Percentiles rank a stretch among this genome's conserved stretches.
Evolutionary conservation across 2,113 vertebrate genomes (phyloP).

Genomic region (Potamarius usumacintae): DNA sequence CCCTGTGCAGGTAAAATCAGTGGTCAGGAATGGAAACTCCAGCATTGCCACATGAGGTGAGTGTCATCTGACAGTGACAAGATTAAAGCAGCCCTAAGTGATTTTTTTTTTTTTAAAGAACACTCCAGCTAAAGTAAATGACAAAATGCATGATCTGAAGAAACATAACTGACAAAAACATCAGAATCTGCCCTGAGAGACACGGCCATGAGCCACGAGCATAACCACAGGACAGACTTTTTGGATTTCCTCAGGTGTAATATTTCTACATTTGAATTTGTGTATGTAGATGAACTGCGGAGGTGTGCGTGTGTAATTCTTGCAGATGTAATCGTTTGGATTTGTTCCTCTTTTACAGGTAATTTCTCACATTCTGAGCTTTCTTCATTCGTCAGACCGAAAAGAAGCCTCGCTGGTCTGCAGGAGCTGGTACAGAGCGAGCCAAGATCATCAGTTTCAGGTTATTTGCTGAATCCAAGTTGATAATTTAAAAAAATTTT

Average conservation of each 20-base stretch:
- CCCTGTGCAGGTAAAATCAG: background rate
- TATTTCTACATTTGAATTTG: background rate
- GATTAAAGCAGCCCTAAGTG: background rate
- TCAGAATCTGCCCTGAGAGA: background rate
- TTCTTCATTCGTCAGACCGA: constrained; percentile 78
- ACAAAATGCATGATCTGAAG: background rate
- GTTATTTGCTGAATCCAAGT: constrained; percentile 55
- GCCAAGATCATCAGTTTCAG: constrained; percentile 78
- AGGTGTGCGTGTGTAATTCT: background rate
- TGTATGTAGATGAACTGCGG: background rate
- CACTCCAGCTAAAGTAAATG: background rate
- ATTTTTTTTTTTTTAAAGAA: background rate
- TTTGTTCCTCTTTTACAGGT: constrained; percentile 65
- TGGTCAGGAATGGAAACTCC: constrained; percentile 52
- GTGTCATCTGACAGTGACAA: background rate
- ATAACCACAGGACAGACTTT: background rate
- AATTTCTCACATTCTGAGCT: constrained; percentile 79
- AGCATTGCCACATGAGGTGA: constrained; percentile 73
- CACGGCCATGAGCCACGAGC: background rate
- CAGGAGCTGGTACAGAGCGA: constrained; percentile 79
- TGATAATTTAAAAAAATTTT: background rate
- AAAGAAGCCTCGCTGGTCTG: constrained; percentile 83
- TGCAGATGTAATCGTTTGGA: background rate
- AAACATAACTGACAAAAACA: too few relatives aligned
- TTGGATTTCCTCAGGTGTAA: background rate